These are phyloP conservation scores for Nasalis larvatus DNA, from an alignment of 2,113 vertebrate genomes.

Conservation along the genomic window DNA sequence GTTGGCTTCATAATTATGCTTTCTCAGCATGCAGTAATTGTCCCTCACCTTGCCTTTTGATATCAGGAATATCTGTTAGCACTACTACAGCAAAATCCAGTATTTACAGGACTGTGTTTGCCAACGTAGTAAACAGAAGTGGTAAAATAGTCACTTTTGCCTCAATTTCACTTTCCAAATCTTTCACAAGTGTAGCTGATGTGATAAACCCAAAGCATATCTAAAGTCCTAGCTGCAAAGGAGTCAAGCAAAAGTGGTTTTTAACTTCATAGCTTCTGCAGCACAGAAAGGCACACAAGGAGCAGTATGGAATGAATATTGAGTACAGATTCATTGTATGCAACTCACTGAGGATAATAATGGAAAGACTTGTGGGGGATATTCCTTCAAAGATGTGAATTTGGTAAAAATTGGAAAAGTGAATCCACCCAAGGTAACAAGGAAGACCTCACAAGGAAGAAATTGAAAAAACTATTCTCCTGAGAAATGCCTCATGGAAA, in stretches of 20 bases:
- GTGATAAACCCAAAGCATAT: background rate
- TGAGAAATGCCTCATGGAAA: background rate
- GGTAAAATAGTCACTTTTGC: background rate
- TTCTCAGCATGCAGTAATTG: background rate
- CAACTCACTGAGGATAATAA: background rate
- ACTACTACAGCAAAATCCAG: background rate
- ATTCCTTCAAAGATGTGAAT: background rate
- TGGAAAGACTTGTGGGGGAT: background rate
- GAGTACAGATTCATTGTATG: background rate
- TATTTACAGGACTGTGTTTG: background rate
- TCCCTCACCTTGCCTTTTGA: background rate
- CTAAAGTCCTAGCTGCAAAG: slow-evolving; percentile 33
- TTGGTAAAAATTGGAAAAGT: background rate
- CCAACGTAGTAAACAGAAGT: background rate
- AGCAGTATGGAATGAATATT: background rate
- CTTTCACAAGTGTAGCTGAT: background rate
- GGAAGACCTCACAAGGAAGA: background rate
- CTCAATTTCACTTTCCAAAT: background rate
- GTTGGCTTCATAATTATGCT: background rate
- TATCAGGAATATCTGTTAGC: background rate
- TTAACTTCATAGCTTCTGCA: background rate
- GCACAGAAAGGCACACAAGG: background rate
- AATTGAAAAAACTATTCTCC: background rate
- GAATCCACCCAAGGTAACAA: background rate
- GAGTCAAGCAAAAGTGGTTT: slow-evolving; percentile 21